Evolutionary conservation across 1,140 invertebrate genomes (phyloP).

Genomic region (Brachionus asplanchnoidis): DNA sequence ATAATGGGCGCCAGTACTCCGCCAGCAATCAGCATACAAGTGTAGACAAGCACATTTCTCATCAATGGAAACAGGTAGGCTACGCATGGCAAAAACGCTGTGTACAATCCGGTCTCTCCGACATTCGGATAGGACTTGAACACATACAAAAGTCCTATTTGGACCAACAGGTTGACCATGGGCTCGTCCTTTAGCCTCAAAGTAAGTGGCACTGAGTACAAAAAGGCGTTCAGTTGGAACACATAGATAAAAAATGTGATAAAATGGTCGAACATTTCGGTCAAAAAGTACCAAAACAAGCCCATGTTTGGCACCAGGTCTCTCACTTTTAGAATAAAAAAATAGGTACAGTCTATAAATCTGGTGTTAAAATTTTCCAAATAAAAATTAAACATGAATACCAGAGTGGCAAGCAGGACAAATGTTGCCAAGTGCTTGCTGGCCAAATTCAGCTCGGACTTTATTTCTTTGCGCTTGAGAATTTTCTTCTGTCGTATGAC

Average conservation of each 20-base stretch:
- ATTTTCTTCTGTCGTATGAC: constrained; percentile 50
- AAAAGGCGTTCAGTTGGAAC: constrained; percentile 90
- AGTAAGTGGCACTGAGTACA: constrained; percentile 82
- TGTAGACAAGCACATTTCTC: constrained; percentile 83
- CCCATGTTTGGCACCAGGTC: constrained; percentile 95
- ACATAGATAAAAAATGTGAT: constrained; percentile 85
- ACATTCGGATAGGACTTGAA: constrained; percentile 95
- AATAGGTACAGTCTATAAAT: constrained; percentile 33
- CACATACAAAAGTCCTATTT: constrained; percentile 77
- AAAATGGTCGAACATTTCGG: constrained; percentile 99
- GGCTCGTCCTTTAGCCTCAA: constrained; percentile 77
- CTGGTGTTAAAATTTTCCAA: constrained; percentile 1
- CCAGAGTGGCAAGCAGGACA: not conserved
- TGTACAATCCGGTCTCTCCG: constrained; percentile 85
- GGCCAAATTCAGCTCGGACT: constrained; percentile 63
- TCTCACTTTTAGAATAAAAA: constrained; percentile 65
- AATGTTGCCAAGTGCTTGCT: constrained; percentile 65
- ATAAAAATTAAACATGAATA: constrained; percentile 54
- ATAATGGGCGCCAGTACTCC: constrained; percentile 84
- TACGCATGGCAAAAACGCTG: constrained; percentile 71
- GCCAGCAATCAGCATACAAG: constrained; percentile 79
- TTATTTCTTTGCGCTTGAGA: constrained; percentile 39
- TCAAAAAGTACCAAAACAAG: constrained; percentile 99
- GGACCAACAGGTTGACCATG: constrained; percentile 73
- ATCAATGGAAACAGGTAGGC: constrained; percentile 54